phyloP scores from a whole-genome alignment of 2,797 vertebrate genomes.

The Ceryle rudis region DNA sequence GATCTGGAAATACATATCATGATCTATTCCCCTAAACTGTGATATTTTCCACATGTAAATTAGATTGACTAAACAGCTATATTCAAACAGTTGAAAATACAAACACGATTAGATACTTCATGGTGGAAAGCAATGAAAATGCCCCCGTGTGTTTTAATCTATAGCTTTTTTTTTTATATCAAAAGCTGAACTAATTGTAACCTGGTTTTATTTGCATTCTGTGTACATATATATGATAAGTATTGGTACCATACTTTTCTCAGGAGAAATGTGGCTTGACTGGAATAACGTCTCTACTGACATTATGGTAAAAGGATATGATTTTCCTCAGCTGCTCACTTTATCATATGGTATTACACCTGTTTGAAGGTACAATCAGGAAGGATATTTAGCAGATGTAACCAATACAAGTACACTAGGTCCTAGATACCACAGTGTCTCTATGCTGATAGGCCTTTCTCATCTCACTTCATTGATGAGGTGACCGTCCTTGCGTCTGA shows the following conservation, averaged over 20 bases:
- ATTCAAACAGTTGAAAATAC: neutral
- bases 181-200: neutral
- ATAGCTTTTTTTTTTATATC: neutral
- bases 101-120: neutral
- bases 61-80: neutral
- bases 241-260: neutral
- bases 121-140: neutral
- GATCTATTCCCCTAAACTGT: neutral
- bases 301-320: neutral
- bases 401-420: neutral
- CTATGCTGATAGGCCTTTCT: neutral
- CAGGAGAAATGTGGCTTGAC: accelerated
- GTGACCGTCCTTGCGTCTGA: neutral
- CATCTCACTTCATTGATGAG: neutral
- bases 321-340: neutral
- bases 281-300: neutral
- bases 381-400: accelerated
- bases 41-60: neutral
- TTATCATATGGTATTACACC: neutral
- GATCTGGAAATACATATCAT: neutral
- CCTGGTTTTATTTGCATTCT: neutral
- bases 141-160: neutral
- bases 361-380: neutral
- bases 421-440: neutral
- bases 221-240: too few relatives aligned